Evolutionary conservation across 2,888 invertebrate species (phyloP), one percentile per base, ranked within the genome.

Genomic region (Trachelus tabidus): DNA sequence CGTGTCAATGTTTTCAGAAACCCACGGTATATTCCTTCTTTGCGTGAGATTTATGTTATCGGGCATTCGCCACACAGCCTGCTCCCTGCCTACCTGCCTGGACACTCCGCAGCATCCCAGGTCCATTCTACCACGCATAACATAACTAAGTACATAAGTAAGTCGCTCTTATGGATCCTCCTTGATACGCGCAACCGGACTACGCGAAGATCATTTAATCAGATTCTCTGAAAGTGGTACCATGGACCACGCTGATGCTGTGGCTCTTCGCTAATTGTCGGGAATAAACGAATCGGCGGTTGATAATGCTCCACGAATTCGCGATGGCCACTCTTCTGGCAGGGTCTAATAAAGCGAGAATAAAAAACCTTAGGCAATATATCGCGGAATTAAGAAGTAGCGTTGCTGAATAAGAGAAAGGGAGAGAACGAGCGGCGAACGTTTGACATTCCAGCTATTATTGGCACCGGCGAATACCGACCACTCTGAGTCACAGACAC

Each of bases 391-490:
- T 86, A 85, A 84, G 83, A 84, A 83, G 81, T 84, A 79, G 68
- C 56, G 9, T 23, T 23, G 23, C 56, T 56, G 56, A 56, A 56
- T 23, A 23, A 23, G 56, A 56, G 56, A 56, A 56, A 56, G 56
- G 23, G 23, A 56, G 56, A 56, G 79, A 79, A 76, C 86, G 81
- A 85, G 81, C 85, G 75, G 83, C 83, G 82, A 84, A 85, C 86
- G 86, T 88, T 88, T 88, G 89, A 89, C 89, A 89, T 90, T 90
- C 88, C 89, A 86, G 86, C 85, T 88, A 88, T 88, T 88, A 89
- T 89, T 87, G 85, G 84, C 83, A 87, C 84, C 85, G 82, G 84
- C 81, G 83, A 85, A 84, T 85, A 83, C 82, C 79, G 31, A 74
- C 74, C 69, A 73, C 77, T 74, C 79, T 79, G 80, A 77, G 75